A percentile compares a stretch with the other conserved stretches of the same genome.
These are phyloP conservation scores for Clarias platycephalus DNA, from an alignment of 2,797 vertebrate genomes.

Conservation along the genomic window DNA sequence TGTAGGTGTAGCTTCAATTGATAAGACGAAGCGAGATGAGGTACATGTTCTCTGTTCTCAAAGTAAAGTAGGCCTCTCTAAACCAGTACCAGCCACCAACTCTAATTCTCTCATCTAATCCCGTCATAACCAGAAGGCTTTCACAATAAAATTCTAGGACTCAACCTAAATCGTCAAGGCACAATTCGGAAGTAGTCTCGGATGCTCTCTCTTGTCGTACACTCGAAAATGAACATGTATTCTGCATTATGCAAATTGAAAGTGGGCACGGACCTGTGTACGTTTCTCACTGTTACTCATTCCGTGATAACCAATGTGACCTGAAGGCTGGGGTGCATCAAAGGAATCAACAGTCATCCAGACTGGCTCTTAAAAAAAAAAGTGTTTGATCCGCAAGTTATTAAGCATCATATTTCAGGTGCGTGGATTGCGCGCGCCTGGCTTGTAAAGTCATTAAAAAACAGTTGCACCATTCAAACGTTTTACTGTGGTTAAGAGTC, in stretches of 20 bases:
- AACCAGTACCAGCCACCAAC: not conserved
- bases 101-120: not conserved
- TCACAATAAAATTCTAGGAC: too few species aligned
- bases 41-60: not conserved
- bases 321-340: not conserved
- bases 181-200: not conserved
- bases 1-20: not conserved
- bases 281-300: slow-evolving; percentile 28
- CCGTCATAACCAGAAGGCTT: not conserved
- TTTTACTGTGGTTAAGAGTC: too few species aligned
- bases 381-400: not conserved
- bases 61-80: too few species aligned
- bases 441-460: not conserved
- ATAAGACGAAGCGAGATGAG: not conserved
- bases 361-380: not conserved
- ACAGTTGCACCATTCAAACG: too few species aligned
- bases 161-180: not conserved
- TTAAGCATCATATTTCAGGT: not conserved
- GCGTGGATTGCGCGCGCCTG: not conserved
- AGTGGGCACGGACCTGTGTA: slow-evolving; percentile 6
- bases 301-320: slow-evolving; percentile 24
- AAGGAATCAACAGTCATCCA: not conserved
- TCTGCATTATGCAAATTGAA: slow-evolving; percentile 30
- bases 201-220: not conserved
- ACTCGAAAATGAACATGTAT: slow-evolving; percentile 5